Conservation (phyloP, 2,797 vertebrate genomes). For the Galago senegalensis region DNA sequence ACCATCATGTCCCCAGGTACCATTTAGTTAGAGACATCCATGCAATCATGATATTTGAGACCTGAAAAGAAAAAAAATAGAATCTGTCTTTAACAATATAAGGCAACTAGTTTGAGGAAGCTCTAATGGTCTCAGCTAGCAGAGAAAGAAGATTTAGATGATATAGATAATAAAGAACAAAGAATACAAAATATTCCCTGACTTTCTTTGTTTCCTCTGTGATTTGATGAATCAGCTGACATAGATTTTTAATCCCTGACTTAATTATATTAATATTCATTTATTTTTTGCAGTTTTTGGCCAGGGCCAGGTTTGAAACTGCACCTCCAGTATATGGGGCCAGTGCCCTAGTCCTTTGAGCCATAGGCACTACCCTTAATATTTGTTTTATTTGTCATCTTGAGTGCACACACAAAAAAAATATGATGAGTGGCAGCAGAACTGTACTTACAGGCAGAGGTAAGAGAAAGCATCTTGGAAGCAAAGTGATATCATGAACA, state of each 20-base stretch:
- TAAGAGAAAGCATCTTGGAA: neutral
- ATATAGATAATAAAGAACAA: neutral
- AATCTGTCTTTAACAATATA: neutral
- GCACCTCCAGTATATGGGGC: too few relatives aligned
- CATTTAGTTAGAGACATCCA: constrained; percentile 73
- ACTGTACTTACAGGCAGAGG: neutral
- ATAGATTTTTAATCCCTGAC: neutral
- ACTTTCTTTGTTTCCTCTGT: neutral
- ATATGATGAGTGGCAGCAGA: neutral
- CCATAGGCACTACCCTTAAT: neutral
- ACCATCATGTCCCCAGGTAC: constrained; percentile 72
- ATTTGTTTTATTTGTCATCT: constrained; percentile 23
- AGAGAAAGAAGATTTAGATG: neutral
- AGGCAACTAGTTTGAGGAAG: neutral
- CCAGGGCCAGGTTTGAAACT: too few relatives aligned
- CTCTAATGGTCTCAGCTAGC: neutral
- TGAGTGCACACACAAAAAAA: neutral
- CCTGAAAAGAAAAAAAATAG: constrained; percentile 86
- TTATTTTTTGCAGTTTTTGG: neutral
- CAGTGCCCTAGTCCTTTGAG: too few relatives aligned
- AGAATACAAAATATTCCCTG: neutral
- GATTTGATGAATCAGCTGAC: neutral
- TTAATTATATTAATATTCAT: neutral
- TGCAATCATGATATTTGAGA: constrained; percentile 87
- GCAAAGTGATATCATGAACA: neutral